A percentile compares a stretch with the other conserved stretches of the same genome.
Conservation (phyloP, 2,797 vertebrate species). For the Garrulus glandarius region DNA sequence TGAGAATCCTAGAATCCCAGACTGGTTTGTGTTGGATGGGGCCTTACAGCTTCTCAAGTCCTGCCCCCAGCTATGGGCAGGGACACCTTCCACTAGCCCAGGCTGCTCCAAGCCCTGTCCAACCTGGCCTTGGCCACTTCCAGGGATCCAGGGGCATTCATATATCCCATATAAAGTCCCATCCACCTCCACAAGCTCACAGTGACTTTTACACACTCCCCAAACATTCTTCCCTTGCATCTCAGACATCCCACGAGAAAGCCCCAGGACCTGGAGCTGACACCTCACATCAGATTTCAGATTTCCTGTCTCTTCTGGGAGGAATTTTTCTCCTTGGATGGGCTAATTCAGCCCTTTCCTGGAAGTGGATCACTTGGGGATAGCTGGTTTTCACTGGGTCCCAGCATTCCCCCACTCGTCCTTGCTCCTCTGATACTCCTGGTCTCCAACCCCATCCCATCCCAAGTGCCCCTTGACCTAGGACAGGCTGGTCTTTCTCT, state of each 20-base stretch:
- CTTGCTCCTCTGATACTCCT: background rate
- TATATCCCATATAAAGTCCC: background rate
- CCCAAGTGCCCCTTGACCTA: background rate
- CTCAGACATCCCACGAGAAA: background rate
- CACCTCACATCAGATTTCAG: background rate
- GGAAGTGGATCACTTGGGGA: accelerated
- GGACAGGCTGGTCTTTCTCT: background rate
- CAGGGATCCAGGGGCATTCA: background rate
- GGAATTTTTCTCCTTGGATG: background rate
- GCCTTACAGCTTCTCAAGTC: accelerated
- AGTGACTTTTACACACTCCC: background rate
- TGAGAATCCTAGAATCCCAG: background rate
- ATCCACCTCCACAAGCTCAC: background rate
- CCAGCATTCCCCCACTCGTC: accelerated
- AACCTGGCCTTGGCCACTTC: background rate
- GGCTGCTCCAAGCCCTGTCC: accelerated
- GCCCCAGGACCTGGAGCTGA: background rate
- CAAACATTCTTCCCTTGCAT: background rate
- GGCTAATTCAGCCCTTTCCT: background rate
- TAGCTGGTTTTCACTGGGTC: background rate
- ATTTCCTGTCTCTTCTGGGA: background rate
- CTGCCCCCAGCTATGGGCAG: background rate
- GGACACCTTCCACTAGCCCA: accelerated
- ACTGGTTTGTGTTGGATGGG: accelerated
- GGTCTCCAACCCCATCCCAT: accelerated